These are phyloP conservation scores for Chamaea fasciata DNA, from an alignment of 2,113 vertebrate genomes.

Conservation along the genomic window DNA sequence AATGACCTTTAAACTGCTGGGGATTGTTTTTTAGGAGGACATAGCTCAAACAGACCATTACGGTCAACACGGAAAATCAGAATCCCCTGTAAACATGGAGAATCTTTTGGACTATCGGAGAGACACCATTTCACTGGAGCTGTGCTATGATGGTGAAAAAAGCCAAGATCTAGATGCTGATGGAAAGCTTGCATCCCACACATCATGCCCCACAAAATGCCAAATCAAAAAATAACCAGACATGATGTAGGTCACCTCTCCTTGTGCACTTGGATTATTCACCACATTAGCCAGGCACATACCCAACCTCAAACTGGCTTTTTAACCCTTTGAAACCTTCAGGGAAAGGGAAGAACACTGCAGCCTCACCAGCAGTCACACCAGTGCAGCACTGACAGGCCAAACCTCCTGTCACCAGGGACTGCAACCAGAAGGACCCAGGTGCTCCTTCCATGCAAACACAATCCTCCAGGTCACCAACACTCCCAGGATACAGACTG, in stretches of 20 bases:
- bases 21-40: not conserved
- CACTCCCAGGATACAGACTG: not conserved
- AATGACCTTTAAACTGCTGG: not conserved
- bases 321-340: not conserved
- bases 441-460: not conserved
- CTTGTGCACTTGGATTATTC: not conserved
- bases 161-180: not conserved
- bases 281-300: not conserved
- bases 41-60: not conserved
- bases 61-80: not conserved
- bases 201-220: accelerated
- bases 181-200: accelerated
- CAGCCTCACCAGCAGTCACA: not conserved
- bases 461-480: not conserved
- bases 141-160: not conserved
- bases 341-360: not conserved
- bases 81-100: not conserved
- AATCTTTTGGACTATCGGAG: not conserved
- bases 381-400: not conserved
- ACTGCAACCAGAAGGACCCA: not conserved
- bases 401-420: not conserved
- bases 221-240: not conserved
- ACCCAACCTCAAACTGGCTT: not conserved
- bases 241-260: not conserved
- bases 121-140: not conserved